Evolutionary conservation across 2,113 vertebrate genomes (phyloP), one percentile per base, ranked within the genome.

Genomic region (Actenoides hombroni): DNA sequence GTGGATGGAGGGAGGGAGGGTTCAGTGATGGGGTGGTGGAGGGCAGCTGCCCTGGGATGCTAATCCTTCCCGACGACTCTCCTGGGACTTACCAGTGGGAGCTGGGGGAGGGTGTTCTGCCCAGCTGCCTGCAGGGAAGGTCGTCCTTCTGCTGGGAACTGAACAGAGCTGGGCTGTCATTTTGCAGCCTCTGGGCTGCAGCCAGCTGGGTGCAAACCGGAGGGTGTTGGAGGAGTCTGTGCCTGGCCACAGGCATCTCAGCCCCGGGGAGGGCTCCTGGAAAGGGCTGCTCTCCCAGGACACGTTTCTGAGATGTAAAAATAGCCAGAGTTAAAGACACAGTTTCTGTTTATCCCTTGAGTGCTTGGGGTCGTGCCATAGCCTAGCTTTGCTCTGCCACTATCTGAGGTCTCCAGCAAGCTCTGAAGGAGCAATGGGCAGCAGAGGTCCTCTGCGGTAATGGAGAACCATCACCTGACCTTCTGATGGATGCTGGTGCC

Each of bases 21-120:
- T 85, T 17, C n/a, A 37, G 28, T 7, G 49, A 70, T 42, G 29
- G 56, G 68, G 5, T 39, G 88, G 83, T 79, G 86, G 19, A 18
- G 49, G 37, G 63, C 29, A 39, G 33, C 61, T 71, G 42, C 48
- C 20, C 59, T 17, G 29, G 29, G 1, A 26, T 21, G 42, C 16
- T 84, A 57, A 51, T 69, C 77, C 74, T 81, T 83, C 35, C 9
- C 0, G 5, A 53, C 64, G 88, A 86, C 76, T 78, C 74, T 3
- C 7, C 14, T 6, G n/a, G 21, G 85, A 54, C 9, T 33, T 5
- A 9, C 37, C 37, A 24, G 10, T 3, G 16, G 53, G 75, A 95
- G 83, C 70, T 93, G 88, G 71, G 83, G 83, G 94, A 95, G 95
- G 95, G 68, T 16, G 2, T 82, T 94, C 59, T 78, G 44, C 61